These are phyloP conservation scores for Ophioninae sp. DNA, from an alignment of 2,888 invertebrate species.

Conservation along the genomic window DNA sequence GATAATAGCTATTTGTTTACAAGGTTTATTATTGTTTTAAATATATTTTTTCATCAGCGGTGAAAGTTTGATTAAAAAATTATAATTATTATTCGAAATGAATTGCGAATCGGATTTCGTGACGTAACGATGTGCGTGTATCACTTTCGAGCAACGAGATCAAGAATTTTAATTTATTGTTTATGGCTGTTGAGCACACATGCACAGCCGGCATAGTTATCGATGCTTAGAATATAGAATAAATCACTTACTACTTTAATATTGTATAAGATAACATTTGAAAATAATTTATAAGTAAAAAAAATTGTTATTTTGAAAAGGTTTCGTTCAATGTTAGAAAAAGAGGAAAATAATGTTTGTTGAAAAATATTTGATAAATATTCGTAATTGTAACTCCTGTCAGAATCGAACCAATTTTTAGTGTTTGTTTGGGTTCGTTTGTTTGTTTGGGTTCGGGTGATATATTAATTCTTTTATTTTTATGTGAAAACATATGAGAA, in stretches of 20 bases:
- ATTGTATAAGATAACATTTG: neutral
- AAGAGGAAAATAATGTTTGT: no score
- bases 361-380: no score
- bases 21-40: no score
- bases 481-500: neutral
- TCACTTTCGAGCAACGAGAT: slow-evolving; percentile 45
- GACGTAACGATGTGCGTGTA: slow-evolving; percentile 43
- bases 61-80: slow-evolving; percentile 31
- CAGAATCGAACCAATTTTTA: no score
- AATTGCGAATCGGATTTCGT: slow-evolving; percentile 31
- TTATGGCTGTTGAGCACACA: slow-evolving; percentile 51
- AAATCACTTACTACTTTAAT: neutral
- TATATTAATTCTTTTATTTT: neutral
- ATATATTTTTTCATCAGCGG: neutral
- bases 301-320: no score
- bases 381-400: no score
- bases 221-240: slow-evolving; percentile 28
- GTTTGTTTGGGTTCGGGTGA: no score
- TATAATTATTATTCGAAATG: neutral
- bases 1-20: no score
- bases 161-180: slow-evolving; percentile 40
- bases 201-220: slow-evolving; percentile 28
- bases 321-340: no score
- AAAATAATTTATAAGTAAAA: neutral
- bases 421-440: no score